Conservation (phyloP, 2,113 vertebrate genomes). For the Sturnira hondurensis region DNA sequence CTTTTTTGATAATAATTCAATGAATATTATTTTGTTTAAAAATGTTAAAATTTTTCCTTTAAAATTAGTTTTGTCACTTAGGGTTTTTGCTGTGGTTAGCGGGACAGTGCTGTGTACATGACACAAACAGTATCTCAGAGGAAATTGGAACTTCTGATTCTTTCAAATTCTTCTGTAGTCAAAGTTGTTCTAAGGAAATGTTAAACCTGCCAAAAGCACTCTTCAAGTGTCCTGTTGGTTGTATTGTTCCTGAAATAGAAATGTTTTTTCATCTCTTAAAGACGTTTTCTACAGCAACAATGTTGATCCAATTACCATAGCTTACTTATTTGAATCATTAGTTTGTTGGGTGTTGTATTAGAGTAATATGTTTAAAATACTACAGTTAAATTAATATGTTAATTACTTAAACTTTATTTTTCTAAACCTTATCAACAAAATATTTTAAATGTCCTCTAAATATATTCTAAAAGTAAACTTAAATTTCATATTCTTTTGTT, state of each 20-base stretch:
- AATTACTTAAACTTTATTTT: background rate
- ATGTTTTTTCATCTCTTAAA: background rate
- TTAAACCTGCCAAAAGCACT: background rate
- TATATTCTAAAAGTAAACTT: background rate
- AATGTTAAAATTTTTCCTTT: background rate
- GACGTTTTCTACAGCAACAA: background rate
- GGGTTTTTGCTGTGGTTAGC: background rate
- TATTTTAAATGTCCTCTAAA: background rate
- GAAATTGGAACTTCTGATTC: background rate
- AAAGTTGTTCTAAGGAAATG: background rate
- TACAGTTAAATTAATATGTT: background rate
- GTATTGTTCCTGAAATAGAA: background rate
- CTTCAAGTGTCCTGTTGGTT: background rate
- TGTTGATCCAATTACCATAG: background rate
- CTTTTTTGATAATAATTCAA: background rate
- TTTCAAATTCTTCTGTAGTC: background rate
- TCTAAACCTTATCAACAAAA: background rate
- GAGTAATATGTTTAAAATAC: background rate
- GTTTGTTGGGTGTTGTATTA: background rate
- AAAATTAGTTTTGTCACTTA: background rate
- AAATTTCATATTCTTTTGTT: background rate
- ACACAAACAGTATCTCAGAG: background rate
- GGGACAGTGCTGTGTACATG: background rate
- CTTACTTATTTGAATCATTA: background rate
- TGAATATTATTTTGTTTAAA: background rate